These are phyloP conservation scores for Callospermophilus lateralis DNA, from an alignment of 2,113 vertebrate species.

Conservation along the genomic window DNA sequence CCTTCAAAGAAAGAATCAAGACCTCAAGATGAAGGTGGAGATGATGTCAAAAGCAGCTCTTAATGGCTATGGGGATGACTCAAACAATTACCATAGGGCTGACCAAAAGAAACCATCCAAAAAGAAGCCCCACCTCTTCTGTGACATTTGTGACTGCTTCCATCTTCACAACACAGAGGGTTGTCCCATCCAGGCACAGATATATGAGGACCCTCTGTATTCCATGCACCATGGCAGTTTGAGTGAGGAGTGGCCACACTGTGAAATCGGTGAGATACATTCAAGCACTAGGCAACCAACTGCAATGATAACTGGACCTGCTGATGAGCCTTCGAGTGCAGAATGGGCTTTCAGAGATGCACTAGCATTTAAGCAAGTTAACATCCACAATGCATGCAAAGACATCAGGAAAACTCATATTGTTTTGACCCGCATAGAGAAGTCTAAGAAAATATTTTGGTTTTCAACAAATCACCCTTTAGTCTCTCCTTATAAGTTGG, in stretches of 20 bases:
- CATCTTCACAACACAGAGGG: conserved; percentile 98
- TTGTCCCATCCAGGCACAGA: conserved; percentile 96
- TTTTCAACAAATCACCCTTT: conserved; percentile 71
- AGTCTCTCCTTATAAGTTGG: conserved; percentile 72
- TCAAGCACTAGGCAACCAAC: conserved; percentile 94
- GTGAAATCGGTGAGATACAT: conserved; percentile 95
- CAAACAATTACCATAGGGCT: conserved; percentile 91
- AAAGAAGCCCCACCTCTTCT: conserved; percentile 98
- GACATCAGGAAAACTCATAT: conserved; percentile 54
- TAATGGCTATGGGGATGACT: conserved; percentile 93
- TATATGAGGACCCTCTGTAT: conserved; percentile 94
- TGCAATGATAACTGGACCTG: conserved; percentile 99
- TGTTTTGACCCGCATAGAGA: conserved; percentile 32
- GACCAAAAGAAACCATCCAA: conserved; percentile 89
- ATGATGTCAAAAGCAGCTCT: conserved; percentile 94
- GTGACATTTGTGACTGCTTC: conserved; percentile 99
- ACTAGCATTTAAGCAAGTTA: fast-evolving
- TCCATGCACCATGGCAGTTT: conserved; percentile 95
- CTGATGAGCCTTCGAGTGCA: conserved; percentile 65
- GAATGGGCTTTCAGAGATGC: neutral
- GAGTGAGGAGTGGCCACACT: conserved; percentile 95
- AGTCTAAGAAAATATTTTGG: conserved; percentile 70
- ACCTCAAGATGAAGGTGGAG: conserved; percentile 94
- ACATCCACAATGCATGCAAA: conserved; percentile 79
- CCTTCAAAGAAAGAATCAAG: conserved; percentile 94